Conservation (phyloP, 2,797 vertebrate species). For the Notoglanidium macrostoma region DNA sequence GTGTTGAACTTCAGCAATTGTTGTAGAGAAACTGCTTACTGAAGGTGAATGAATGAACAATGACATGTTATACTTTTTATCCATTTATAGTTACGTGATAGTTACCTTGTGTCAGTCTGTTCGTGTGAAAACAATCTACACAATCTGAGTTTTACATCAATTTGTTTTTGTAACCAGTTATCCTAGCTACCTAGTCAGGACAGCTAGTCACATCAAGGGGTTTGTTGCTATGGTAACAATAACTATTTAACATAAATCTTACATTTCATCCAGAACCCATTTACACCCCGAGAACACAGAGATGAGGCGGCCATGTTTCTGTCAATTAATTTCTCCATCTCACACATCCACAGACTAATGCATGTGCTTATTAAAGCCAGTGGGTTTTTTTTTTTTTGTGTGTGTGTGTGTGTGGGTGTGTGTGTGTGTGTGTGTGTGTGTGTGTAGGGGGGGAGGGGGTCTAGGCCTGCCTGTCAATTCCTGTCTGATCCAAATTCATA, state of each 20-base stretch:
- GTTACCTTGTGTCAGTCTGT: not conserved
- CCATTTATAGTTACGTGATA: not conserved
- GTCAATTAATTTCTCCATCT: conserved; percentile 28
- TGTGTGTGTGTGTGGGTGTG: conserved; percentile 16
- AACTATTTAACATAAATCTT: not conserved
- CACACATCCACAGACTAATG: conserved; percentile 5
- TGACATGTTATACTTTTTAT: not conserved
- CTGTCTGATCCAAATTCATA: conserved; percentile 42
- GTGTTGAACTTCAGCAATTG: not conserved
- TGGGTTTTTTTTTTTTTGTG: too few species aligned
- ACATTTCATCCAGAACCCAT: not conserved
- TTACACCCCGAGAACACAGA: not conserved
- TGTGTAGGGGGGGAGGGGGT: conserved; percentile 3
- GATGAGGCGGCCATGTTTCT: conserved; percentile 7
- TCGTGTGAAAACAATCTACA: not conserved
- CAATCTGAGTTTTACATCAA: not conserved
- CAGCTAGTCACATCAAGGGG: not conserved
- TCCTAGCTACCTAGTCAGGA: not conserved
- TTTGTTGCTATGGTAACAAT: conserved; percentile 29
- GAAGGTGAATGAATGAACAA: not conserved
- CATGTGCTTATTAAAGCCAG: conserved; percentile 12
- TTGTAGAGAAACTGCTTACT: not conserved
- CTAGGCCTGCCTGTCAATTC: conserved; percentile 16
- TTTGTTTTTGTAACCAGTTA: not conserved
- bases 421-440: conserved; percentile 32